phyloP scores from a whole-genome alignment of 2,113 vertebrate species.

The Nesogale talazaci region DNA sequence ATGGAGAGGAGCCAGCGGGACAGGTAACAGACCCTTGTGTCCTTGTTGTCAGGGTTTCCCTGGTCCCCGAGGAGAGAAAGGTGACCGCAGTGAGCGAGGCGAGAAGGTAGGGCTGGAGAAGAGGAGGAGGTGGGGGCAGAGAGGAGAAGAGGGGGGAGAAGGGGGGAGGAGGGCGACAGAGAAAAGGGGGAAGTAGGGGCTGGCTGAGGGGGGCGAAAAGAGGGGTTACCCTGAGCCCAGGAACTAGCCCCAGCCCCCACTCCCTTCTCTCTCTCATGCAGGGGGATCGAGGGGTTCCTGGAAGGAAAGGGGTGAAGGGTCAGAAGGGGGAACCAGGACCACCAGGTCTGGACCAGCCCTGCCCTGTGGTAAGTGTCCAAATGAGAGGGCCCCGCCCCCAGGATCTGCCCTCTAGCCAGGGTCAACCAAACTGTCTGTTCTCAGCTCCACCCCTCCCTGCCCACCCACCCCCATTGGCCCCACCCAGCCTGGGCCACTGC shows the following conservation, averaged over 20 bases:
- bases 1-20: background rate
- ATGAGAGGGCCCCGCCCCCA: background rate
- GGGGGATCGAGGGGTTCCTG: constrained; percentile 93
- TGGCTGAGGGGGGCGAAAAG: background rate
- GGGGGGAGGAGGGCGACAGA: background rate
- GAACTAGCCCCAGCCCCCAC: background rate
- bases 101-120: background rate
- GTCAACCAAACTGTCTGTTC: background rate
- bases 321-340: constrained; percentile 97
- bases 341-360: constrained; percentile 96
- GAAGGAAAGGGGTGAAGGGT: constrained; percentile 96
- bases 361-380: constrained; percentile 93
- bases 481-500: too few species aligned
- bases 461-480: background rate
- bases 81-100: constrained; percentile 72
- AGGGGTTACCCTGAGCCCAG: background rate
- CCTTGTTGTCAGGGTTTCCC: constrained; percentile 92
- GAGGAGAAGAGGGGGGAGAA: background rate
- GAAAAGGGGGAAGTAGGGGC: background rate
- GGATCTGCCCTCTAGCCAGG: background rate
- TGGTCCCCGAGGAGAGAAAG: constrained; percentile 94
- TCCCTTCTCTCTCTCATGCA: constrained; percentile 77
- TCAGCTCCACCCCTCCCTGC: background rate
- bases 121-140: background rate
- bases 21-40: background rate